Percentiles rank a stretch among this genome's conserved stretches.
phyloP scores from a whole-genome alignment of 2,888 invertebrate species.

The Crioceris asparagi region DNA sequence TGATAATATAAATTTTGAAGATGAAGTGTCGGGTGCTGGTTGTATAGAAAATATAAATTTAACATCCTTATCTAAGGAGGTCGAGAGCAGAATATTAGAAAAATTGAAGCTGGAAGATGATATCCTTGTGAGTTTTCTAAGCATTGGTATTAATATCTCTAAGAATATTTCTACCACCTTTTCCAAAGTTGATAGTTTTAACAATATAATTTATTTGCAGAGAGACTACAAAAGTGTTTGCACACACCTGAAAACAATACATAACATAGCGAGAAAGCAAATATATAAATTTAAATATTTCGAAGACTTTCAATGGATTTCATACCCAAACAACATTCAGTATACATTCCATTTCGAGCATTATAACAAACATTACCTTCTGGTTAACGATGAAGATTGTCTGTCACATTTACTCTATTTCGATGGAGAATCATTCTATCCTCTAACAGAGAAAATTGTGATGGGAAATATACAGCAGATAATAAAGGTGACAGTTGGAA shows the following conservation, averaged over 20 bases:
- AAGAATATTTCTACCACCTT: background rate
- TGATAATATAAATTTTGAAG: conserved; percentile 34
- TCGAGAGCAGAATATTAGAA: conserved; percentile 24
- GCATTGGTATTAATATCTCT: background rate
- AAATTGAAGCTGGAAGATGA: conserved; percentile 24
- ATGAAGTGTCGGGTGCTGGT: conserved; percentile 22
- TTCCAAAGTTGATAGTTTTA: background rate
- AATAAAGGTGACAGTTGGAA: conserved; percentile 30
- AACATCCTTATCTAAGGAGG: conserved; percentile 23
- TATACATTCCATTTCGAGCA: conserved; percentile 20
- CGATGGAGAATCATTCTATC: conserved; percentile 26
- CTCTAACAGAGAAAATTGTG: conserved; percentile 28
- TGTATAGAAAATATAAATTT: conserved; percentile 32
- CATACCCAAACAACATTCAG: conserved; percentile 11
- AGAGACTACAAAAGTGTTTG: conserved; percentile 31
- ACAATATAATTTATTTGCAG: conserved; percentile 21
- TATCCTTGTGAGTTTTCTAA: conserved; percentile 24
- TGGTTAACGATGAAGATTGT: conserved; percentile 38
- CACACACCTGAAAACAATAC: conserved; percentile 26
- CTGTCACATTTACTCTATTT: conserved; percentile 38
- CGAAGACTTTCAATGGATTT: conserved; percentile 33
- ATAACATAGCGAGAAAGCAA: conserved; percentile 31
- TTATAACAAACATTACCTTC: conserved; percentile 30
- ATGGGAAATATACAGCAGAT: conserved; percentile 42
- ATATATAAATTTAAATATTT: conserved; percentile 42